Evolutionary conservation across 2,888 invertebrate genomes (phyloP).

Genomic region (Macrophya alboannulata): DNA sequence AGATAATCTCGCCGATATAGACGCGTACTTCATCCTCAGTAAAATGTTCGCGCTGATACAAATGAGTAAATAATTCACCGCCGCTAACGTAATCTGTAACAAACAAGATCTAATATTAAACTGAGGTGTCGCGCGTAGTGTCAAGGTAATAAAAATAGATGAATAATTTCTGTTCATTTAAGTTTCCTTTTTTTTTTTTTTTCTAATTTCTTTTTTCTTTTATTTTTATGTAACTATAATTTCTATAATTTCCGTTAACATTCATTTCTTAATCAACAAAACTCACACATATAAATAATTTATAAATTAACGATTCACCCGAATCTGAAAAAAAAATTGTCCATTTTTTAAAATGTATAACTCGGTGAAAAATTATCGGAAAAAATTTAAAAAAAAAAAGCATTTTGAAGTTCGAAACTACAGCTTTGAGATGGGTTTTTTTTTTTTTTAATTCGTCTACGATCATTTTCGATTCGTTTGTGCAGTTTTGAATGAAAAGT

Average conservation of each 20-base stretch:
- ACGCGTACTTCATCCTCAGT: constrained; percentile 94
- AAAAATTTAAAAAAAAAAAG: too few species aligned
- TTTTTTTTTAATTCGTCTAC: too few species aligned
- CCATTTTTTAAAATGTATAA: too few species aligned
- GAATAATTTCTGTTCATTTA: background rate
- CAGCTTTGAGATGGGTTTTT: too few species aligned
- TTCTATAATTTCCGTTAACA: background rate
- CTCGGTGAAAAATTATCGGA: too few species aligned
- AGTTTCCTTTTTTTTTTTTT: background rate
- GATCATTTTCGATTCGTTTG: too few species aligned
- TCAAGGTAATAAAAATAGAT: constrained; percentile 14
- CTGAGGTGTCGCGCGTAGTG: background rate
- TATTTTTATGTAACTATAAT: background rate
- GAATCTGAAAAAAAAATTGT: too few species aligned
- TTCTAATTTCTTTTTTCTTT: background rate
- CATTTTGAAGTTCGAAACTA: too few species aligned
- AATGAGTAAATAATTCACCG: constrained; percentile 98
- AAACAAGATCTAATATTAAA: constrained; percentile 64
- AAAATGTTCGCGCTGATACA: constrained; percentile 97
- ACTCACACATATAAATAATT: background rate
- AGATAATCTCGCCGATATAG: constrained; percentile 97
- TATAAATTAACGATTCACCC: background rate
- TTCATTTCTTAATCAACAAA: background rate
- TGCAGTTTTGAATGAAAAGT: too few species aligned
- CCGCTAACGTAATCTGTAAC: constrained; percentile 97